Percentiles rank a stretch among this genome's conserved stretches.
phyloP scores from a whole-genome alignment of 2,888 invertebrate genomes.

The Molorchus minor region DNA sequence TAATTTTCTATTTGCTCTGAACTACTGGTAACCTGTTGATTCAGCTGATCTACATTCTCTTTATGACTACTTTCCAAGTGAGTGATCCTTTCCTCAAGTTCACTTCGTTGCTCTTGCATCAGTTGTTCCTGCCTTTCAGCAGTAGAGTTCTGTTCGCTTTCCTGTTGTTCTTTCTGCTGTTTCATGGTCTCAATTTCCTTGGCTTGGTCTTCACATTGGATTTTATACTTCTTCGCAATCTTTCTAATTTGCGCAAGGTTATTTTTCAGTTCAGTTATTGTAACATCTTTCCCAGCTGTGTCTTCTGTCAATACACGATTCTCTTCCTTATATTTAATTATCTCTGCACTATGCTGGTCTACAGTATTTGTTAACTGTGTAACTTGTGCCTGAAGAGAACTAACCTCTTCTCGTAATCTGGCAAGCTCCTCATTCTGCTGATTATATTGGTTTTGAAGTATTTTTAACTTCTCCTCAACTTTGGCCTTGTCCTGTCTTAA shows the following conservation, averaged over 20 bases:
- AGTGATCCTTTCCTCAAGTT: slow-evolving; percentile 60
- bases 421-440: slow-evolving; percentile 73
- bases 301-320: slow-evolving; percentile 73
- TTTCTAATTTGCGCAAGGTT: slow-evolving; percentile 72
- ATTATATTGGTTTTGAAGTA: slow-evolving; percentile 68
- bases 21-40: slow-evolving; percentile 59
- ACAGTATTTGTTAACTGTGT: slow-evolving; percentile 70
- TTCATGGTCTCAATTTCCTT: slow-evolving; percentile 68
- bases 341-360: slow-evolving; percentile 64
- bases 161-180: slow-evolving; percentile 60
- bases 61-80: slow-evolving; percentile 62
- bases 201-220: slow-evolving; percentile 79
- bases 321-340: slow-evolving; percentile 67
- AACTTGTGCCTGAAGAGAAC: slow-evolving; percentile 68
- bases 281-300: slow-evolving; percentile 71
- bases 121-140: slow-evolving; percentile 64
- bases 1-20: slow-evolving; percentile 67
- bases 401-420: slow-evolving; percentile 72
- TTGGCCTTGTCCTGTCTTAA: slow-evolving; percentile 73
- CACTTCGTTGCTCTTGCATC: slow-evolving; percentile 63
- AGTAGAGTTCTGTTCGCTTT: slow-evolving; percentile 63
- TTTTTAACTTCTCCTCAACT: slow-evolving; percentile 74
- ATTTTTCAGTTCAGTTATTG: slow-evolving; percentile 65
- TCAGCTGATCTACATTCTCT: slow-evolving; percentile 63
- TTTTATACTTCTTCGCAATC: slow-evolving; percentile 93